Conservation (phyloP, 2,888 invertebrate species). For the Drosophila formosana region DNA sequence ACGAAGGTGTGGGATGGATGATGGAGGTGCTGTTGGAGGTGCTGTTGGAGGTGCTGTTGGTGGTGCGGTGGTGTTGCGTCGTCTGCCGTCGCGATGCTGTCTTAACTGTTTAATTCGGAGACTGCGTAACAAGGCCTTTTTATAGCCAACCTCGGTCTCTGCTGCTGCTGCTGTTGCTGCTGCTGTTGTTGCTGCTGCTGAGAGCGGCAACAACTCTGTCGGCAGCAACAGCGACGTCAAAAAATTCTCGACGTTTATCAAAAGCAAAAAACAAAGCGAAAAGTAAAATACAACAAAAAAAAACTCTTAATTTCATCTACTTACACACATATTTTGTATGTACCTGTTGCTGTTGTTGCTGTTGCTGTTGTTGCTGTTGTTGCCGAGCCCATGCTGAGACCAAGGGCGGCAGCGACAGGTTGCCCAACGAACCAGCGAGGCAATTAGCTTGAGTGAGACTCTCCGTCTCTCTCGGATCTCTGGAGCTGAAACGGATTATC, state of each 20-base stretch:
- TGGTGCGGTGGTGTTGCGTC: slow-evolving; percentile 18
- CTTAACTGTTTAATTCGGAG: slow-evolving; percentile 77
- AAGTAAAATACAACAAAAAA: slow-evolving; percentile 36
- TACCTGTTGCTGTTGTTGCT: slow-evolving; percentile 12
- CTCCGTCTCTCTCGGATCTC: slow-evolving; percentile 57
- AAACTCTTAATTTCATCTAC: slow-evolving; percentile 75
- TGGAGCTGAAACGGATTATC: slow-evolving; percentile 4
- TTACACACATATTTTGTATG: slow-evolving; percentile 55
- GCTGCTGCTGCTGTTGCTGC: slow-evolving; percentile 18
- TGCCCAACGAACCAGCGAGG: slow-evolving; percentile 59
- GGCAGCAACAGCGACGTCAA: slow-evolving; percentile 33
- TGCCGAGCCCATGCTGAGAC: slow-evolving; percentile 15
- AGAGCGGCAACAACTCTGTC: slow-evolving; percentile 45
- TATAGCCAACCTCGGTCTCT: slow-evolving; percentile 59
- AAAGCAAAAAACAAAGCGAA: slow-evolving; percentile 38
- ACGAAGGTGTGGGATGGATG: neutral
- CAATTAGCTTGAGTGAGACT: slow-evolving; percentile 53
- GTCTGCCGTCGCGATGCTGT: slow-evolving; percentile 66
- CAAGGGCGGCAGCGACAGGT: slow-evolving; percentile 52
- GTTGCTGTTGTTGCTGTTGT: slow-evolving; percentile 11
- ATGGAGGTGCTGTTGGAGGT: neutral
- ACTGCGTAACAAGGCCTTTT: slow-evolving; percentile 77
- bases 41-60: slow-evolving; percentile 9
- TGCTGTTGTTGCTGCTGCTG: slow-evolving; percentile 21
- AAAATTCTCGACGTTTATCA: no score